These are phyloP conservation scores for Ditylenchus weischeri DNA, from an alignment of 2,888 invertebrate genomes.

Conservation along the genomic window DNA sequence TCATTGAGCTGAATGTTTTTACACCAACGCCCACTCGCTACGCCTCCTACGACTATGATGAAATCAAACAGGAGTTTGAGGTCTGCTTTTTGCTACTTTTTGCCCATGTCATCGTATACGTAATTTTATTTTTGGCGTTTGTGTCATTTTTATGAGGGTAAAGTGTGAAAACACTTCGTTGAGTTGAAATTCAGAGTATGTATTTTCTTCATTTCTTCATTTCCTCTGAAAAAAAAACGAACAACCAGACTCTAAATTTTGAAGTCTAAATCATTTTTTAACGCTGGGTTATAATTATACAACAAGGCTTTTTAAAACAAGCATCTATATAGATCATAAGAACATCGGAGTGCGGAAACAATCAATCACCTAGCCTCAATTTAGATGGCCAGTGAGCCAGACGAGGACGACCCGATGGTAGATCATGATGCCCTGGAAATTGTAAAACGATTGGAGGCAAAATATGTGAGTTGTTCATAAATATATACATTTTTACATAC, in stretches of 20 bases:
- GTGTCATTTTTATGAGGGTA: too few species aligned
- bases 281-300: too few species aligned
- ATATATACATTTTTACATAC: too few species aligned
- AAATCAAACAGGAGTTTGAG: slow-evolving; percentile 17
- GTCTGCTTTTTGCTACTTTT: not conserved
- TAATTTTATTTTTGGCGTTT: not conserved
- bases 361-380: not conserved
- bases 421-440: slow-evolving; percentile 31
- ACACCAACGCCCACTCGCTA: slow-evolving; percentile 19
- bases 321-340: too few species aligned
- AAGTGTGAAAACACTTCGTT: too few species aligned
- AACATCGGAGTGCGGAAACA: not conserved
- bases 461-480: slow-evolving; percentile 19
- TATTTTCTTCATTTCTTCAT: too few species aligned
- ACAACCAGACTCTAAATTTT: too few species aligned
- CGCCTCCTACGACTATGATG: slow-evolving; percentile 23
- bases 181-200: too few species aligned
- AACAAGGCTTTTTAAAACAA: too few species aligned
- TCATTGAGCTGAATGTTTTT: slow-evolving; percentile 21
- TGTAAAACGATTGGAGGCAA: slow-evolving; percentile 27
- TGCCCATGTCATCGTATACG: too few species aligned
- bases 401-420: slow-evolving; percentile 16
- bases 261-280: too few species aligned
- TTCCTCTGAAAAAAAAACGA: too few species aligned
- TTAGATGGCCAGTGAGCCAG: slow-evolving; percentile 1